These are phyloP conservation scores for Bubo blakistoni DNA, from an alignment of 2,113 vertebrate species.

Conservation along the genomic window DNA sequence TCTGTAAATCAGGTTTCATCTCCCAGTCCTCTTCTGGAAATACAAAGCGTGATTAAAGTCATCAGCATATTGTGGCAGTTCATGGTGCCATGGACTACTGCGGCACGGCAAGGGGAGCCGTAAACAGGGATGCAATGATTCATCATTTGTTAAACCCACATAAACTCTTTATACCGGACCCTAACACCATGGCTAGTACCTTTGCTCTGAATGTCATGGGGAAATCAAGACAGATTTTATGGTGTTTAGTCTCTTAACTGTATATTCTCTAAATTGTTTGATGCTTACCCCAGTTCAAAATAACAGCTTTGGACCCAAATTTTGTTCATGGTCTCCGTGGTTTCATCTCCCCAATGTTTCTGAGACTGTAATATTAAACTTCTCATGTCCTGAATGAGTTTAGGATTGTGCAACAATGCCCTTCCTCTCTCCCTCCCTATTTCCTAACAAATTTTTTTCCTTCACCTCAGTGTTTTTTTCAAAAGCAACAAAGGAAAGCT, in stretches of 20 bases:
- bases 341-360: not conserved
- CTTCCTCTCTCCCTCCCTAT: not conserved
- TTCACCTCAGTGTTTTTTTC: not conserved
- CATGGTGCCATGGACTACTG: not conserved
- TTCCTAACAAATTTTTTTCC: not conserved
- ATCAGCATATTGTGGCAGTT: accelerated
- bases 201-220: not conserved
- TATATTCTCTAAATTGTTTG: not conserved
- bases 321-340: not conserved
- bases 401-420: not conserved
- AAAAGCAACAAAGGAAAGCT: not conserved
- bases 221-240: not conserved
- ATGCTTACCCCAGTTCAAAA: too few species aligned
- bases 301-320: not conserved
- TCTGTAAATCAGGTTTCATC: not conserved
- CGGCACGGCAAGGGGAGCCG: not conserved
- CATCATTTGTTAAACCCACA: not conserved
- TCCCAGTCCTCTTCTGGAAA: not conserved
- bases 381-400: not conserved
- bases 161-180: not conserved
- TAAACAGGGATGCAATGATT: accelerated
- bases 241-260: not conserved
- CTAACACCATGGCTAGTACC: too few species aligned
- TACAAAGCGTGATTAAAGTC: not conserved
- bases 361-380: not conserved